Evolutionary conservation across 2,113 vertebrate genomes (phyloP), one percentile per base, ranked within the genome.

Genomic region (Chauna torquata): DNA sequence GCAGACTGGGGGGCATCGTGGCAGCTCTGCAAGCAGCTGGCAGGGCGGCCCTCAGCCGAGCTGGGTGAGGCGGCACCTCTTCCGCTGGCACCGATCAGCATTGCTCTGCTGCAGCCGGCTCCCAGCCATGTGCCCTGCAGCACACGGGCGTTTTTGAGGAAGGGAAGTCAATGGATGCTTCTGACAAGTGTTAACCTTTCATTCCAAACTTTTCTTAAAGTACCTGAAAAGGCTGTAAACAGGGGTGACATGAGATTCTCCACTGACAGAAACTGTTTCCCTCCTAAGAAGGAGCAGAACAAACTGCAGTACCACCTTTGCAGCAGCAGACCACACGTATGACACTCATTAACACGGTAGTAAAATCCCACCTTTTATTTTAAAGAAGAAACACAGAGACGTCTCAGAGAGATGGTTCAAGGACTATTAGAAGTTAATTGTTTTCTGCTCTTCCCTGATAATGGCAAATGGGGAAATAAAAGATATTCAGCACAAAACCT

Each of bases 401-500:
- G 15, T 52, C 44, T 86, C 57, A n/a, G 12, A 77, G 20, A 66
- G 9, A 25, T 69, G 7, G 36, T 30, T 71, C 54, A 81, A 89
- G 82, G 87, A 47, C 40, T 57, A 20, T 57, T 83, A 65, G 49
- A 79, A 92, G 44, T 80, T 91, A 94, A 91, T 87, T 93, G 44
- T 69, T 78, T 91, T 85, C 83, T 75, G 44, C 61, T 96, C 72
- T 84, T 69, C 28, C 66, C 75, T 82, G 71, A 89, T 80, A 80
- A 80, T 12, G 6, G 66, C 40, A 90, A 91, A 91, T 28, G 20
- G 50, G 42, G 25, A 1, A 4, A 17, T 50, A 52, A 59, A 6
- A 36, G 5, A 68, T 64, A 62, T 57, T 91, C 38, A 47, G 28
- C 32, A 45, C 52, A 61, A 81, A 86, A 71, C 12, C 54, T 87